Base-by-base conservation (phyloP, 2,888 invertebrate genomes). In the Metellina segmentata region DNA sequence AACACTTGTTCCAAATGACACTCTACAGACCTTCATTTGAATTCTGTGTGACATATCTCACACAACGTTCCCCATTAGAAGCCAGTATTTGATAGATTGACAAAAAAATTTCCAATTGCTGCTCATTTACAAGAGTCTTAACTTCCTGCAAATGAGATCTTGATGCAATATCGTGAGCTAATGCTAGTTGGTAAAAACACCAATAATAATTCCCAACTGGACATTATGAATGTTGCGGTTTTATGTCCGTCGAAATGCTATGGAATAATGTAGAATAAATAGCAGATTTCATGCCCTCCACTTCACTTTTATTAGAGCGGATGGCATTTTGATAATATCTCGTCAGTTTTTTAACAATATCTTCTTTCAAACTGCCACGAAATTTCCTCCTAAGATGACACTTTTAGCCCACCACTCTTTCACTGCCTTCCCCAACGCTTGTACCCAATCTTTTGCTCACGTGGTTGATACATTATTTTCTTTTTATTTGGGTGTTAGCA, bases 381-480 rank as follows among this genome's bases (percentile, higher is more conserved):
- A 48, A 19, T 61, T 20, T 61, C 82, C 82, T 19, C 89, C 89
- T 20, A 89, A 34, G 7, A n/a, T n/a, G n/a, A n/a, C n/a, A n/a
- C n/a, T n/a, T n/a, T n/a, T n/a, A n/a, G n/a, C n/a, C n/a, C n/a
- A 75, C 69, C 69, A 82, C 6, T 75, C 82, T 19, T 74, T 82
- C 16, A 82, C 89, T 20, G 11, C 20, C 51, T 82, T 75, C 20
- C 74, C 34, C 8, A 89, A 34, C n/a, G n/a, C n/a, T n/a, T n/a
- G n/a, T n/a, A n/a, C n/a, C 81, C n/a, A 88, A 75, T n/a, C 81
- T 16, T n/a, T 87, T 87, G 19, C 20, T 34, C 6, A 87, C 71
- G 51, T 87, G 87, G 13, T 87, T 87, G 11, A 88, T 20, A 8
- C 88, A 88, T 16, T 88, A 81, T 74, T 81, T 81, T 61, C 81